A percentile compares a stretch with the other conserved stretches of the same genome.
These are phyloP conservation scores for Calonectris borealis DNA, from an alignment of 2,113 vertebrate genomes.

Conservation along the genomic window DNA sequence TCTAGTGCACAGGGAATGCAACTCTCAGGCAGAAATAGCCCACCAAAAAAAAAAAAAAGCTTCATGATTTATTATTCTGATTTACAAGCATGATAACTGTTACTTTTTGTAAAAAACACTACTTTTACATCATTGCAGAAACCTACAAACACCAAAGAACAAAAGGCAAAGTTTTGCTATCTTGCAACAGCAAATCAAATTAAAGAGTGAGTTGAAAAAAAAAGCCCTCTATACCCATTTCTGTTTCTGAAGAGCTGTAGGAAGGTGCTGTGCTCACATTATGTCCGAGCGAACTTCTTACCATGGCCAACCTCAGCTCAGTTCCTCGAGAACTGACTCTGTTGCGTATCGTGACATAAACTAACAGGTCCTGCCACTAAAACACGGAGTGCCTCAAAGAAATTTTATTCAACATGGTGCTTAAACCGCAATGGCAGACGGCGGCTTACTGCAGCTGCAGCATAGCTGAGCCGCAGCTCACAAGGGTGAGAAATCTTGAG, in stretches of 20 bases:
- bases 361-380: background rate
- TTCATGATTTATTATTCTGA: conserved; percentile 42
- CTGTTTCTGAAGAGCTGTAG: background rate
- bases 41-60: background rate
- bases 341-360: background rate
- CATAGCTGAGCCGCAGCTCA: background rate
- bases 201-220: background rate
- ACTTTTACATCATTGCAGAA: background rate
- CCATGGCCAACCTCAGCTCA: background rate
- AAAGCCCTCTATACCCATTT: background rate
- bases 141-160: background rate
- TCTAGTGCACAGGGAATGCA: conserved; percentile 34
- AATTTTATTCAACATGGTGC: background rate
- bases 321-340: background rate
- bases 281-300: background rate
- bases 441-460: background rate
- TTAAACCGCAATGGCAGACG: background rate
- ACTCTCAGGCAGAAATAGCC: conserved; percentile 6
- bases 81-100: background rate
- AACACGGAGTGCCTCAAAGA: background rate
- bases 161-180: background rate
- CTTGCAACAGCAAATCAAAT: background rate
- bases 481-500: background rate
- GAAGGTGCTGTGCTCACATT: background rate
- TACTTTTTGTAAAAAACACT: background rate